Evolutionary conservation across 2,888 invertebrate species (phyloP), one percentile per base, ranked within the genome.

Genomic region (Pseudolycoriella hygida): DNA sequence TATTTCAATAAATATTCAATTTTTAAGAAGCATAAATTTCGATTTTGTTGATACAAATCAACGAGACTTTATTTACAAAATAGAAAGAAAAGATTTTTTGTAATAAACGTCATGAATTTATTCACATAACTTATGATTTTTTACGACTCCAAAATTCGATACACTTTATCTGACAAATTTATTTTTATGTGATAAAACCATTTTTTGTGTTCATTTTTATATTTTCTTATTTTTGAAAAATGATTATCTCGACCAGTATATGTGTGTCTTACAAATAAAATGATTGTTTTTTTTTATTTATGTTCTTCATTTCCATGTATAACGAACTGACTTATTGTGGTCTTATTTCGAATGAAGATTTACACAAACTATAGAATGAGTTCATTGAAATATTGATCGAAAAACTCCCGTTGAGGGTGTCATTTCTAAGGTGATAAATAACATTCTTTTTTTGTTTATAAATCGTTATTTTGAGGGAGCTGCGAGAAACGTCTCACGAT

Each of bases 371-470:
- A 25, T 25, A 25, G 25, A 25, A 25, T 25, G 25, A 25, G 25
- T 25, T 25, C 25, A 25, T 25, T 25, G 25, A 25, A 25, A 25
- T 25, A 25, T 25, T 14, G 34, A 34, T 34, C 34, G 34, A 34
- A 25, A 25, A 34, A 34, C 34, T 34, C 34, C 34, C 34, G 34
- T 34, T 34, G 34, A 34, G 34, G 34, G 34, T 34, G 34, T 34
- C 34, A 34, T 34, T 34, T 34, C 11, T 25, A 25, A 14, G 34
- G 34, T 34, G 34, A 34, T 34, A 34, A 34, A 34, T 34, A 34
- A 34, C 34, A 14, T 34, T 34, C 11, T 34, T 34, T 34, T 34
- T 12, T 34, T 34, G 4, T 34, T 12, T 34, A 3, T 34, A 34
- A 10, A 30, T 30, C 30, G 6, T 30, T 30, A 10, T 10, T 30